Evolutionary conservation across 35 echinoderm and acorn worm species (phyloP), one percentile per base, ranked within the genome.

Genomic region (Lytechinus variegatus): DNA sequence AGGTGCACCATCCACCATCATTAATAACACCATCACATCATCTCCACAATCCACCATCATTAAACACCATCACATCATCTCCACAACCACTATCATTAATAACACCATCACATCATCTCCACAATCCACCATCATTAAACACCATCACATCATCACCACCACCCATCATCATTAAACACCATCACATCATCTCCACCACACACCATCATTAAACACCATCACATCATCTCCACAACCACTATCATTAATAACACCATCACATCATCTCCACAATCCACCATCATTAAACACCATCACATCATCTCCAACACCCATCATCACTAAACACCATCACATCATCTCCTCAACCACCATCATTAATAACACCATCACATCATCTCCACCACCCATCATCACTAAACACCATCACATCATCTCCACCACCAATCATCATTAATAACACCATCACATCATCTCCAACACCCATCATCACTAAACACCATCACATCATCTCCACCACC

Each of bases 361-460:
- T 44, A 44, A 9, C 33, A 93, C 14, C 33, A 93, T 93, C 92
- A 93, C 92, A 93, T 93, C 33, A 93, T 54, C 92, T 54, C 14
- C 9, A 93, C 21, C 57, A 60, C 57, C 57, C 10, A 44, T 44
- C 33, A 44, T 44, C 33, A 44, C 2, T 44, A 44, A 44, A 44
- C 33, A 44, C 33, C 33, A 44, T 93, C 9, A 52, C 91, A 93
- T 52, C 53, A 93, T 93, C 91, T 52, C 7, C 53, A 93, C 52
- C 91, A 93, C 21, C 53, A 93, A 1, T 51, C n/a, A 93, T 93
- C 53, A 93, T 93, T 51, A 93, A 52, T 51, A 93, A 52, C 91
- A 93, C 54, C 91, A 93, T 93, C 53, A 93, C 53, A 93, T 54
- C 91, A 93, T 93, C 53, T 52, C 54, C 91, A 93, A 6, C 53